phyloP scores from a whole-genome alignment of 2,888 invertebrate genomes.

The Cartodere bifasciata region DNA sequence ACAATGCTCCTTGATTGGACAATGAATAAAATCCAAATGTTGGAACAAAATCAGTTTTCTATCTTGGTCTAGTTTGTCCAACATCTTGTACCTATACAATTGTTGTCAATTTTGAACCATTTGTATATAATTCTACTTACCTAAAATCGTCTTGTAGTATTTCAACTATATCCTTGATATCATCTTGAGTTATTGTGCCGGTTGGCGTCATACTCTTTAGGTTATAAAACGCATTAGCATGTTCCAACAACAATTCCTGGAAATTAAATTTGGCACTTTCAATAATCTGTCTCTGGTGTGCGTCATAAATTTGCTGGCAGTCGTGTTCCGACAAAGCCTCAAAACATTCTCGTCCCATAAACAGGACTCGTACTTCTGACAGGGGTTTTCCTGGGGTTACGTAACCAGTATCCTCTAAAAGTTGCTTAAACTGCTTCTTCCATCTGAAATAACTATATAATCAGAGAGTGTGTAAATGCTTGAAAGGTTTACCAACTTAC shows the following conservation, averaged over 20 bases:
- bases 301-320: conserved; percentile 84
- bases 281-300: conserved; percentile 82
- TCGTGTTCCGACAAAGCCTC: conserved; percentile 83
- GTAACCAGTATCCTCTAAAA: conserved; percentile 87
- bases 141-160: conserved; percentile 85
- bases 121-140: conserved; percentile 31
- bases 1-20: conserved; percentile 88
- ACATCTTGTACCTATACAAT: conserved; percentile 67
- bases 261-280: conserved; percentile 83
- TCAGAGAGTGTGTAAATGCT: conserved; percentile 3
- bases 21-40: conserved; percentile 90
- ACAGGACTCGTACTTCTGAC: conserved; percentile 77
- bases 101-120: not conserved
- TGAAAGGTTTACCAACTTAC: conserved; percentile 24
- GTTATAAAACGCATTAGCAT: conserved; percentile 86
- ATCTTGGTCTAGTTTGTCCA: conserved; percentile 90
- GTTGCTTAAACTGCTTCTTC: conserved; percentile 87
- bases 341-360: conserved; percentile 91
- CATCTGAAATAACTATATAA: conserved; percentile 44
- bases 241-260: conserved; percentile 83
- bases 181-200: conserved; percentile 85
- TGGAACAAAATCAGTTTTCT: conserved; percentile 88
- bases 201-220: conserved; percentile 82
- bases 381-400: conserved; percentile 92
- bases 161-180: conserved; percentile 86